A percentile compares a stretch with the other conserved stretches of the same genome.
Evolutionary conservation across 2,888 invertebrate genomes (phyloP).

Genomic region (Oithona nana): DNA sequence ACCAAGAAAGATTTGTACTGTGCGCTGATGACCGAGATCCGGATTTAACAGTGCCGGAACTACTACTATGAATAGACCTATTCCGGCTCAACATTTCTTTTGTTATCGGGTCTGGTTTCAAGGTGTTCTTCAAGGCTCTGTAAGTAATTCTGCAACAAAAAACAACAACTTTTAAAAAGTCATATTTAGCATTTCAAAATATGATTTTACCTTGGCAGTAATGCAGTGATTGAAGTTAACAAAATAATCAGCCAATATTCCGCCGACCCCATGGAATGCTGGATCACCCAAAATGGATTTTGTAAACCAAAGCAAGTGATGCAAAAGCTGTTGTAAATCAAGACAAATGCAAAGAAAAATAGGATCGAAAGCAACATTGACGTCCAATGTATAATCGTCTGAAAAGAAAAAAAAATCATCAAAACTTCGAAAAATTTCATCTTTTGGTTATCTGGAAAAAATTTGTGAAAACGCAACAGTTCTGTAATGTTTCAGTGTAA

Average conservation of each 20-base stretch:
- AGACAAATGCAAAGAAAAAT: constrained; percentile 60
- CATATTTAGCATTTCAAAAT: no score
- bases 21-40: no score
- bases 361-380: constrained; percentile 57
- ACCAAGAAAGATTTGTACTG: no score
- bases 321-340: constrained; percentile 63
- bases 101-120: background rate
- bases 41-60: no score
- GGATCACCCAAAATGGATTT: constrained; percentile 71
- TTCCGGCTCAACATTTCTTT: background rate
- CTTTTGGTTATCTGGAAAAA: background rate
- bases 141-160: background rate
- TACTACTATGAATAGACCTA: no score
- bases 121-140: background rate
- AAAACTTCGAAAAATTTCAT: background rate
- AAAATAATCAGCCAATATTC: constrained; percentile 63
- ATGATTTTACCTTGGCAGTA: constrained; percentile 62
- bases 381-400: constrained; percentile 66
- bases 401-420: constrained; percentile 26
- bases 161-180: no score
- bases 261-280: constrained; percentile 48
- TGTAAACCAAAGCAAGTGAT: constrained; percentile 61
- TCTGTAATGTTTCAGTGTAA: background rate
- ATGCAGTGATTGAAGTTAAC: constrained; percentile 52
- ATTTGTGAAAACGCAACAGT: background rate